Evolutionary conservation across 2,797 vertebrate species (phyloP), one percentile per base, ranked within the genome.

Genomic region (Hyperoplus lanceolatus): DNA sequence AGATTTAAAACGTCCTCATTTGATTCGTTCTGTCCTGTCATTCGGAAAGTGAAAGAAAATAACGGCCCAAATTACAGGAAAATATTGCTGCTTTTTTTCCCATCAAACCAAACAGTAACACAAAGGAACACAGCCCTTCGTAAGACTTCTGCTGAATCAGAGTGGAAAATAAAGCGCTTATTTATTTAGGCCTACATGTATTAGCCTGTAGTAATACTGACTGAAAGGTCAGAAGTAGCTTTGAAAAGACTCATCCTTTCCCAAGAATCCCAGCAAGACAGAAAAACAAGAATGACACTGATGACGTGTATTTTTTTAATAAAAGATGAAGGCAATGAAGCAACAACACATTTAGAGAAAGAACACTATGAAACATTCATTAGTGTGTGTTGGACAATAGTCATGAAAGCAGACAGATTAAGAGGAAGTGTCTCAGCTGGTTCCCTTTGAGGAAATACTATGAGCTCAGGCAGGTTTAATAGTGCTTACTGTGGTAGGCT

Each of bases 391-490:
- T 79, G 49, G 61, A 29, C 39, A 50, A 56, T 42, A 51, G 38
- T 39, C 7, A 15, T 70, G 41, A 81, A 81, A 56, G 4, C 15
- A 53, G 42, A 74, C 9, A 8, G 42, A 67, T 50, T 45, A 80
- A 77, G 60, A 56, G 73, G 62, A 87, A 88, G 56, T 79, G 42
- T 39, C 15, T 58, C 63, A 79, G 63, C 70, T 41, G 62, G 43
- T 3, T 29, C 29, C 63, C 16, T 63, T 78, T 59, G 6, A 50
- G 70, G 66, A 78, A 82, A 75, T 59, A 55, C 55, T 77, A 3
- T 83, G 79, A 86, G 82, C 82, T 88, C 76, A 82, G 67, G 48
- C 75, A 79, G 77, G 55, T 87, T 89, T 86, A 79, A 67, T 65
- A 63, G 65, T 73, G 88, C 79, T 83, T 81, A 77, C 82, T 66